These are phyloP conservation scores for Nemurella pictetii DNA, from an alignment of 2,888 invertebrate species.

Conservation along the genomic window DNA sequence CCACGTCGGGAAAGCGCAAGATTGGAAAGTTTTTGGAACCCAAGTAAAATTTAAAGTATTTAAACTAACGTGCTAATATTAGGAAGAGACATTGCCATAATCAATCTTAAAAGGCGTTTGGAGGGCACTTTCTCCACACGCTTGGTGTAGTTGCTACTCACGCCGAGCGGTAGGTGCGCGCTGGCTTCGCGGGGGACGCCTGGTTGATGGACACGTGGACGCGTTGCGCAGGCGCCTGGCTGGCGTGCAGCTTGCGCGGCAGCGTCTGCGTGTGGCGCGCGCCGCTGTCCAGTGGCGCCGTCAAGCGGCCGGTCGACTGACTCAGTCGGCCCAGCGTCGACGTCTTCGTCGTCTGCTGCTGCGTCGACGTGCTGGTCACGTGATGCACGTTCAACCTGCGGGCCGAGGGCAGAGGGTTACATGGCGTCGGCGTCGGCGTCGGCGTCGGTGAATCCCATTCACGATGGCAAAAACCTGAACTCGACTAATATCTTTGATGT, in stretches of 20 bases:
- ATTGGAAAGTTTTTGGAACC: too few relatives aligned
- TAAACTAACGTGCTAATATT: too few relatives aligned
- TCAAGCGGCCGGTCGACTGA: conserved; percentile 75
- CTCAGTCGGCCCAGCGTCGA: conserved; percentile 80
- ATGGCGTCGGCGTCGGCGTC: too few relatives aligned
- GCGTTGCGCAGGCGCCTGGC: conserved; percentile 44
- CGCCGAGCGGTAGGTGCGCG: conserved; percentile 71
- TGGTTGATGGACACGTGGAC: conserved; percentile 49
- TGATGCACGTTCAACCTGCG: not conserved
- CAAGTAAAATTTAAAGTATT: too few relatives aligned
- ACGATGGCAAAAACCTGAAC: too few relatives aligned
- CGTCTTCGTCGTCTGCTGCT: conserved; percentile 37
- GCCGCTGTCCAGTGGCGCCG: conserved; percentile 50
- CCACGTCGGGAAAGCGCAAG: too few relatives aligned
- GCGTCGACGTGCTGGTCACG: not conserved
- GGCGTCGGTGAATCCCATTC: too few relatives aligned
- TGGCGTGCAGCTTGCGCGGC: conserved; percentile 61
- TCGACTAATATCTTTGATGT: too few relatives aligned
- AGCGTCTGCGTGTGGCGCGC: conserved; percentile 63
- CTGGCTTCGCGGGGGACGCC: conserved; percentile 71
- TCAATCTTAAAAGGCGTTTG: not conserved
- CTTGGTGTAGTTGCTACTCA: not conserved
- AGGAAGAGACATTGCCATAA: too few relatives aligned
- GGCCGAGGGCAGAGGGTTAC: too few relatives aligned
- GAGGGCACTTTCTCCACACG: not conserved